Percentiles rank a stretch among this genome's conserved stretches.
These are phyloP conservation scores for Callipepla squamata DNA, from an alignment of 2,113 vertebrate genomes.

Conservation along the genomic window DNA sequence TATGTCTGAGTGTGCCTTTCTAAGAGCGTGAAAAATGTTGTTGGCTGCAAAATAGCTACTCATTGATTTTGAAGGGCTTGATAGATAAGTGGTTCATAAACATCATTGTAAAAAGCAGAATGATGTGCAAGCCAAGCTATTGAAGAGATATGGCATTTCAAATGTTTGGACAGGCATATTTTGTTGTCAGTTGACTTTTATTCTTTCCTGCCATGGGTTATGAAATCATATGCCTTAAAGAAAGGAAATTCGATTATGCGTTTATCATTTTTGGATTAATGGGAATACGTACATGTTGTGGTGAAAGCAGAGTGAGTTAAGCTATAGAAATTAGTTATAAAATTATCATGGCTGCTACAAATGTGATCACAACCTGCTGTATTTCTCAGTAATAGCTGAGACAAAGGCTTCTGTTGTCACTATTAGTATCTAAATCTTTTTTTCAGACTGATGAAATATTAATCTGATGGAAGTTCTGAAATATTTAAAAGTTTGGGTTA, in stretches of 20 bases:
- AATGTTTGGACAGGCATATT: neutral
- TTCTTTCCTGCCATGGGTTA: neutral
- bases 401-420: neutral
- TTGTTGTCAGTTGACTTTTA: constrained; percentile 9
- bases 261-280: constrained; percentile 27
- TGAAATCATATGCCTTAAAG: neutral
- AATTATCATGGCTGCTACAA: neutral
- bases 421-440: neutral
- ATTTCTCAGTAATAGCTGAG: neutral
- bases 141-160: neutral
- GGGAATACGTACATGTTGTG: neutral
- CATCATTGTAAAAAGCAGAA: neutral
- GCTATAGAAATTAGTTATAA: neutral
- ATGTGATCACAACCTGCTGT: neutral
- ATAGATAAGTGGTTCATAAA: neutral
- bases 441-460: neutral
- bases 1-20: neutral
- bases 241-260: constrained; percentile 22
- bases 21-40: neutral
- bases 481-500: neutral
- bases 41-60: neutral
- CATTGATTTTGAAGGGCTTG: neutral
- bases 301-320: neutral
- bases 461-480: neutral
- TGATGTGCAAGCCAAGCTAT: neutral